These are phyloP conservation scores for Macrobrachium rosenbergii DNA, from an alignment of 1,140 invertebrate species.

Conservation along the genomic window DNA sequence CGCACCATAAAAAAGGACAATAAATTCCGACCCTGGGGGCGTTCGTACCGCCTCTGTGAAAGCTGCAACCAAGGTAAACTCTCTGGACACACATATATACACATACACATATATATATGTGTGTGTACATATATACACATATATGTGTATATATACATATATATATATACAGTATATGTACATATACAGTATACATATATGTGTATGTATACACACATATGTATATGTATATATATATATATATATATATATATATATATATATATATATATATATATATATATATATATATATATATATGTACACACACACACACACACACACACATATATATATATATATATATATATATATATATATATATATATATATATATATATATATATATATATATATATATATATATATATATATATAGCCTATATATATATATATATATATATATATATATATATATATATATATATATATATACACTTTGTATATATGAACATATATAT, in stretches of 20 bases:
- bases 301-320: not conserved
- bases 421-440: no score
- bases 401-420: no score
- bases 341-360: not conserved
- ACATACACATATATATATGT: not conserved
- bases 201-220: not conserved
- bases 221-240: not conserved
- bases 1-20: no score
- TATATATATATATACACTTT: no score
- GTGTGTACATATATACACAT: not conserved
- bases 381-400: constrained; percentile 19
- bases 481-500: no score
- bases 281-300: no score
- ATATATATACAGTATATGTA: not conserved
- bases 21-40: no score
- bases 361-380: constrained; percentile 13
- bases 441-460: no score
- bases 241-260: constrained; percentile 27
- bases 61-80: not conserved
- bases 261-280: no score
- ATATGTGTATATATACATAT: not conserved
- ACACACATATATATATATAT: not conserved
- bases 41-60: no score
- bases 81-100: not conserved
- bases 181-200: not conserved